A percentile compares a stretch with the other conserved stretches of the same genome.
Conservation (phyloP, 2,113 vertebrate genomes). For the Cyprinodon brontotheroides region DNA sequence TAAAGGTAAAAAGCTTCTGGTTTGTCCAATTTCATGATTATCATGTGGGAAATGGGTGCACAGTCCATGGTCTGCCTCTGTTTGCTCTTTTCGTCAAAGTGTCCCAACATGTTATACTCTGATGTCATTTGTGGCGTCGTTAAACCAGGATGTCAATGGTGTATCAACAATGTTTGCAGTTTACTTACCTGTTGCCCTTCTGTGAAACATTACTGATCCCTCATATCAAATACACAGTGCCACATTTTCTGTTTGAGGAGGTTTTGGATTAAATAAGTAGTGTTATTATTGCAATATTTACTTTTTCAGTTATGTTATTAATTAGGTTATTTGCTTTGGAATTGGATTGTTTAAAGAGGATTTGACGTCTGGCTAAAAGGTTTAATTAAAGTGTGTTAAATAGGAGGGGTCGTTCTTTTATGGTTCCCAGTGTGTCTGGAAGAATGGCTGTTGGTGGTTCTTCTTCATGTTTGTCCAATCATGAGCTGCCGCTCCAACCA, state of each 20-base stretch:
- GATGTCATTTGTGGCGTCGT: not conserved
- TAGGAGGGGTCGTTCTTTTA: not conserved
- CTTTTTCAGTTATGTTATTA: not conserved
- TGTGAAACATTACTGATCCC: not conserved
- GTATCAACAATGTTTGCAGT: slow-evolving; percentile 13
- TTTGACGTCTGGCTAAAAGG: not conserved
- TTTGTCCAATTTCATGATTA: not conserved
- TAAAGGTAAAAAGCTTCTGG: not conserved
- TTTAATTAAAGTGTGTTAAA: not conserved
- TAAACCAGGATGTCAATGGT: slow-evolving; percentile 36
- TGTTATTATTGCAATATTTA: not conserved
- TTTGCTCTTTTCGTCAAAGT: slow-evolving; percentile 16
- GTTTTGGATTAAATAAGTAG: not conserved
- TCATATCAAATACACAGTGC: slow-evolving; percentile 17
- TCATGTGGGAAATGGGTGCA: not conserved
- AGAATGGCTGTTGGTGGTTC: not conserved
- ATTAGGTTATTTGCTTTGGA: not conserved
- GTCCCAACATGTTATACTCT: not conserved
- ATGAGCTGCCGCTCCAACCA: not conserved
- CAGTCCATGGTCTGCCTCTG: slow-evolving; percentile 8
- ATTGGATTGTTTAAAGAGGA: not conserved
- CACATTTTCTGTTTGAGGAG: not conserved
- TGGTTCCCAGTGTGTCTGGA: not conserved
- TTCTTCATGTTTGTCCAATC: slow-evolving; percentile 40
- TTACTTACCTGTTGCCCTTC: not conserved